These are phyloP conservation scores for Colletes collaris DNA, from an alignment of 2,888 invertebrate species.

Conservation along the genomic window DNA sequence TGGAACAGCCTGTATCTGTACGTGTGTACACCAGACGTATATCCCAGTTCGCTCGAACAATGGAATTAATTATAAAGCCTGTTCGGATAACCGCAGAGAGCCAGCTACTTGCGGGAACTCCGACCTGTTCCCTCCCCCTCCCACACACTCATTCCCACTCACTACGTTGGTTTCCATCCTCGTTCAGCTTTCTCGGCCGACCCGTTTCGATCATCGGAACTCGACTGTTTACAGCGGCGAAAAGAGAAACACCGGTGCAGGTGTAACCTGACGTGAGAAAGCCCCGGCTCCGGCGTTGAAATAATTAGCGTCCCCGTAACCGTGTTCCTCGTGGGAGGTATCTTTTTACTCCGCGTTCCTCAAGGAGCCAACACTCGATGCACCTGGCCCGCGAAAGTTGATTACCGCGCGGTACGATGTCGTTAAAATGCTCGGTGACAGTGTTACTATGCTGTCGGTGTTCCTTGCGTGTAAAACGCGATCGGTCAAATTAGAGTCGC, in stretches of 20 bases:
- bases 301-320: slow-evolving; percentile 50
- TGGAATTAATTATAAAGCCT: slow-evolving; percentile 80
- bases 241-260: neutral
- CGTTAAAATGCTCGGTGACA: neutral
- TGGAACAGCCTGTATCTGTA: neutral
- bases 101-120: slow-evolving; percentile 73
- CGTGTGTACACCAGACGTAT: slow-evolving; percentile 11
- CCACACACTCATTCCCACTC: slow-evolving; percentile 9
- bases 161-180: slow-evolving; percentile 11
- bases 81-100: slow-evolving; percentile 75
- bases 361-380: slow-evolving; percentile 4
- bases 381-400: slow-evolving; percentile 15
- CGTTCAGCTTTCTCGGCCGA: slow-evolving; percentile 13
- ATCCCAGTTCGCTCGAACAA: slow-evolving; percentile 72
- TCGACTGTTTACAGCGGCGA: slow-evolving; percentile 18
- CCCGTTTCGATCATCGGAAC: slow-evolving; percentile 37
- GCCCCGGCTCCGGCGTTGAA: slow-evolving; percentile 38
- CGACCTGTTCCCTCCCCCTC: slow-evolving; percentile 5
- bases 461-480: neutral
- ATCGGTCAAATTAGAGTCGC: neutral
- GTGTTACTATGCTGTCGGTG: slow-evolving; percentile 2
- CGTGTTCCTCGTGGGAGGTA: slow-evolving; percentile 18
- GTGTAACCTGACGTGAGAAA: slow-evolving; percentile 60
- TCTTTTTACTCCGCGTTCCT: slow-evolving; percentile 22
- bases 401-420: neutral